Evolutionary conservation across 2,888 invertebrate species (phyloP).

Genomic region (Plebejus melissa): DNA sequence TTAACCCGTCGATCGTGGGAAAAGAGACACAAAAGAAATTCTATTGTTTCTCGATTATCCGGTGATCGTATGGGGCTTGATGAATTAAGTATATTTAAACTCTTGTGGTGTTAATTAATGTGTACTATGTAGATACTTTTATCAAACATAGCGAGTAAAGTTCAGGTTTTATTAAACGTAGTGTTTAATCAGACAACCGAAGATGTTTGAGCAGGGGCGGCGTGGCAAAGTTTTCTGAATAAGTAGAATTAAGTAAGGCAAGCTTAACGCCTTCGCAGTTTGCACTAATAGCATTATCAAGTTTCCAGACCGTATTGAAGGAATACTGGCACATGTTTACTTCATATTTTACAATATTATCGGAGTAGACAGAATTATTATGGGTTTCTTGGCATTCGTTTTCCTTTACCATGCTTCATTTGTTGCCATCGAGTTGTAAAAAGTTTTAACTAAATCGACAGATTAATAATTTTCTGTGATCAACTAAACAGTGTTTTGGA

Average conservation of each 20-base stretch:
- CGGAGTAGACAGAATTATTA: not conserved
- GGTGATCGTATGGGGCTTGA: too few relatives aligned
- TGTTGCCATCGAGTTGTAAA: too few relatives aligned
- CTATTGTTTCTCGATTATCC: too few relatives aligned
- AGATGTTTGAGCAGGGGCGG: slow-evolving; percentile 36
- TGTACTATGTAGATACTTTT: not conserved
- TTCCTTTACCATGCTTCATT: not conserved
- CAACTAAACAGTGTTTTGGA: too few relatives aligned
- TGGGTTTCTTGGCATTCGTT: not conserved
- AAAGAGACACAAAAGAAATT: too few relatives aligned
- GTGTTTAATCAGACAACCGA: slow-evolving; percentile 34
- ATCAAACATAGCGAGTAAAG: not conserved
- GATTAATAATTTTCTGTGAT: too few relatives aligned
- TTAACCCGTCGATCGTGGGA: too few relatives aligned
- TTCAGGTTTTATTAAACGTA: not conserved
- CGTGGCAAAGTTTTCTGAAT: slow-evolving; percentile 57
- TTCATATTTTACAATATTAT: slow-evolving; percentile 48
- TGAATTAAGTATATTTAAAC: too few relatives aligned
- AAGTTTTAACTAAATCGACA: too few relatives aligned
- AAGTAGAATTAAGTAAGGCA: slow-evolving; percentile 75
- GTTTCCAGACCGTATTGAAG: slow-evolving; percentile 75
- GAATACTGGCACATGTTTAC: slow-evolving; percentile 62
- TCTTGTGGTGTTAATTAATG: too few relatives aligned
- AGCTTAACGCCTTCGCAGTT: slow-evolving; percentile 69
- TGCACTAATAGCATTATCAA: slow-evolving; percentile 74